Evolutionary conservation across 2,113 vertebrate species (phyloP).

Genomic region (Crypturellus undulatus): DNA sequence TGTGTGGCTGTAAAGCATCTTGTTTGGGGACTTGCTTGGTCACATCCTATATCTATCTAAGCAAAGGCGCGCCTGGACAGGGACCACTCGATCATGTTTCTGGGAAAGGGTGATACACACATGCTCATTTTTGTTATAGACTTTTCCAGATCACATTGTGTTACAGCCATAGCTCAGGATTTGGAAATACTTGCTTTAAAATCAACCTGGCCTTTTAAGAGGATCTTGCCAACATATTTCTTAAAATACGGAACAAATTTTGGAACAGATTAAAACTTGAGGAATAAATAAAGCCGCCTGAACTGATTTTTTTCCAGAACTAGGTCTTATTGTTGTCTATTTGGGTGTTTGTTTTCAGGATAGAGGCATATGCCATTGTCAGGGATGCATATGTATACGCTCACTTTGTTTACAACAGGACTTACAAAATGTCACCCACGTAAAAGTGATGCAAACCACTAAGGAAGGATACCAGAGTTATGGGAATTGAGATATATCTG

Average conservation of each 20-base stretch:
- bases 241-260: neutral
- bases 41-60: neutral
- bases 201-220: neutral
- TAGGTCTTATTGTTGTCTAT: neutral
- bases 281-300: neutral
- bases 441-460: neutral
- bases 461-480: neutral
- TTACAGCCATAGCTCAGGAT: neutral
- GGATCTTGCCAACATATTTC: neutral
- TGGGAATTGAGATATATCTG: neutral
- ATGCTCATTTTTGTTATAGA: neutral
- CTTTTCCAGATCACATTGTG: neutral
- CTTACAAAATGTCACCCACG: neutral
- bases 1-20: neutral
- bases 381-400: neutral
- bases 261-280: neutral
- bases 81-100: neutral
- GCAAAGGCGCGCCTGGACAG: neutral
- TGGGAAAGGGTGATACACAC: neutral
- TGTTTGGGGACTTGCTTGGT: neutral
- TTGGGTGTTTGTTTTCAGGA: neutral
- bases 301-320: neutral
- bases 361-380: neutral
- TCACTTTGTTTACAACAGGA: neutral
- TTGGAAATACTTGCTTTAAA: constrained; percentile 18